phyloP scores from a whole-genome alignment of 2,888 invertebrate genomes.

The Octodonta nipae region DNA sequence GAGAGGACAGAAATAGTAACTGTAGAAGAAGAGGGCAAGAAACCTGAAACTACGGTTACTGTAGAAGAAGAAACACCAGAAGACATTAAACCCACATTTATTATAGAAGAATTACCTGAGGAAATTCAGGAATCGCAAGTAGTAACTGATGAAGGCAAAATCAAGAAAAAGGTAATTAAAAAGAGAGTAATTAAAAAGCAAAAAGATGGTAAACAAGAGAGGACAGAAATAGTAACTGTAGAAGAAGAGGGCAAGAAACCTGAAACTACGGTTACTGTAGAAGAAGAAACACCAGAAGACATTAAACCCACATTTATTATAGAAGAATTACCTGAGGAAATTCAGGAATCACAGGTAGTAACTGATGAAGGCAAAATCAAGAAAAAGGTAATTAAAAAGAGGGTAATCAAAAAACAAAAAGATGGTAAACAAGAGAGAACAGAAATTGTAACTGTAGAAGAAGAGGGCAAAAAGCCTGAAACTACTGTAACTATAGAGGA shows the following conservation, averaged over 20 bases:
- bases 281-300: conserved; percentile 16
- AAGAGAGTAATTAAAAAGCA: conserved; percentile 21
- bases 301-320: conserved; percentile 11
- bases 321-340: conserved; percentile 22
- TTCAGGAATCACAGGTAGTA: conserved; percentile 11
- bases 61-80: conserved; percentile 10
- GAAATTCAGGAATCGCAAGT: conserved; percentile 7
- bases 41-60: conserved; percentile 21
- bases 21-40: conserved; percentile 30
- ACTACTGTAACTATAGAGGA: conserved; percentile 18
- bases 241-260: conserved; percentile 22
- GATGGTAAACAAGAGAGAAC: conserved; percentile 26
- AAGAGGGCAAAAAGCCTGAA: conserved; percentile 28
- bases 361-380: conserved; percentile 16
- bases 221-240: conserved; percentile 28
- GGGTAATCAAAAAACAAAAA: conserved; percentile 32
- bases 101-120: background rate
- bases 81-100: background rate
- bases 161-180: background rate
- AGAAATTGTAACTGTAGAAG: conserved; percentile 35
- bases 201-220: conserved; percentile 29
- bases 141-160: conserved; percentile 14
- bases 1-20: conserved; percentile 30
- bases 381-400: conserved; percentile 25
- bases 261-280: conserved; percentile 23